phyloP scores from a whole-genome alignment of 2,888 invertebrate genomes.

The Schizotus pectinicornis region DNA sequence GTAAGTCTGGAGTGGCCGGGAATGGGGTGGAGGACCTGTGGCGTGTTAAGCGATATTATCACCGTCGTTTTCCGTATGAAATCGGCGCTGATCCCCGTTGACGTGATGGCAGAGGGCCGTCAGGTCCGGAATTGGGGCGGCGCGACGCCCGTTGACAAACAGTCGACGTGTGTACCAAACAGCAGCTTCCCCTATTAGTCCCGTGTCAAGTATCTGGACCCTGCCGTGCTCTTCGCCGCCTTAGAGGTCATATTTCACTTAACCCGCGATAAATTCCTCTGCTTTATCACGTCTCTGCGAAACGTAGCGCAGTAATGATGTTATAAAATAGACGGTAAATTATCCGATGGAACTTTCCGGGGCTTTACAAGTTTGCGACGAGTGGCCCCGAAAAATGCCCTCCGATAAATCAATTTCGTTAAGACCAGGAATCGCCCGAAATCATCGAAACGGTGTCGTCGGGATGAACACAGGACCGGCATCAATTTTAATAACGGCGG shows the following conservation, averaged over 20 bases:
- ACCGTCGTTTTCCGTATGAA: conserved; percentile 35
- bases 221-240: conserved; percentile 35
- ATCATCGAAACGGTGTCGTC: no score
- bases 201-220: conserved; percentile 49
- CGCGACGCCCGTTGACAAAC: conserved; percentile 5
- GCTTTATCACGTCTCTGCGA: conserved; percentile 49
- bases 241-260: conserved; percentile 51
- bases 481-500: background rate
- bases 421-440: conserved; percentile 4
- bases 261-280: conserved; percentile 53
- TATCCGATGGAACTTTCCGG: conserved; percentile 33
- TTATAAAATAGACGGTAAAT: conserved; percentile 51
- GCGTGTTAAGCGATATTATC: conserved; percentile 6
- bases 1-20: no score
- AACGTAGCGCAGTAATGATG: conserved; percentile 50
- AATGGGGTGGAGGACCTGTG: background rate
- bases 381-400: conserved; percentile 10
- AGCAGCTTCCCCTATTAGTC: conserved; percentile 44
- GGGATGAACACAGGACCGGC: no score
- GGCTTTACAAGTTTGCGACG: conserved; percentile 18
- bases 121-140: background rate
- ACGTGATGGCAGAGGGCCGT: conserved; percentile 10
- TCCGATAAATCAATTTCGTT: conserved; percentile 13
- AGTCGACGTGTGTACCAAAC: conserved; percentile 14
- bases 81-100: conserved; percentile 39